A percentile compares a stretch with the other conserved stretches of the same genome.
Evolutionary conservation across 2,888 invertebrate genomes (phyloP).

Genomic region (Blera fallax): DNA sequence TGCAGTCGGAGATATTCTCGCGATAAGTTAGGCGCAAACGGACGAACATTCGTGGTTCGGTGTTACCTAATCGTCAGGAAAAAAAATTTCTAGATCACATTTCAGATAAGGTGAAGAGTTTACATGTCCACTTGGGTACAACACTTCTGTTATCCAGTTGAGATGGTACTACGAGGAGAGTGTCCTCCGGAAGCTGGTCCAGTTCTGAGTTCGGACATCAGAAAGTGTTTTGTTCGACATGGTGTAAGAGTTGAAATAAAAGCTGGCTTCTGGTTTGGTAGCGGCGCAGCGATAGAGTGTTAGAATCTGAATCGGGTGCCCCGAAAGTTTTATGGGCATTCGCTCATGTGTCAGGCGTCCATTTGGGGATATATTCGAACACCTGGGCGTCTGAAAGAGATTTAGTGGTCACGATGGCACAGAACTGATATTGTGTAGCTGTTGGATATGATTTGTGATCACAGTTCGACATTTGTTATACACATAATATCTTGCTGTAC

Average conservation of each 20-base stretch:
- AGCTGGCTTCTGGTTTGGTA: slow-evolving; percentile 55
- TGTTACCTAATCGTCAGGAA: slow-evolving; percentile 63
- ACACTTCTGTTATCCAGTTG: slow-evolving; percentile 40
- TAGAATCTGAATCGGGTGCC: not conserved
- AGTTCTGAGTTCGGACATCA: slow-evolving; percentile 10
- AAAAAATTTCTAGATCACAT: slow-evolving; percentile 52
- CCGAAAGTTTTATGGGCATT: not conserved
- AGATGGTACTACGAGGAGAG: not conserved
- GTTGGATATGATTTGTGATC: slow-evolving; percentile 46
- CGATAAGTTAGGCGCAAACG: slow-evolving; percentile 48
- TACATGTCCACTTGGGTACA: slow-evolving; percentile 50
- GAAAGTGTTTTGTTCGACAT: slow-evolving; percentile 65
- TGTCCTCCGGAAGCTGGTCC: slow-evolving; percentile 50
- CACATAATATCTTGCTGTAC: not conserved
- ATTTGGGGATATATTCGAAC: not conserved
- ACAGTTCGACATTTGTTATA: slow-evolving; percentile 31
- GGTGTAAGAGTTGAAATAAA: slow-evolving; percentile 35
- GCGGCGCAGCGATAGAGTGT: not conserved
- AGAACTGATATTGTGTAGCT: slow-evolving; percentile 14
- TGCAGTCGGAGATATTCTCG: slow-evolving; percentile 57
- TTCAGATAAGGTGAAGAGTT: slow-evolving; percentile 51
- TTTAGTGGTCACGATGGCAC: slow-evolving; percentile 32
- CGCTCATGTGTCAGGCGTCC: not conserved
- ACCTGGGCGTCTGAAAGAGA: slow-evolving; percentile 23
- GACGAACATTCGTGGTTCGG: slow-evolving; percentile 39